Conservation (phyloP, 2,113 vertebrate genomes). For the Cricetomys ansorgei region DNA sequence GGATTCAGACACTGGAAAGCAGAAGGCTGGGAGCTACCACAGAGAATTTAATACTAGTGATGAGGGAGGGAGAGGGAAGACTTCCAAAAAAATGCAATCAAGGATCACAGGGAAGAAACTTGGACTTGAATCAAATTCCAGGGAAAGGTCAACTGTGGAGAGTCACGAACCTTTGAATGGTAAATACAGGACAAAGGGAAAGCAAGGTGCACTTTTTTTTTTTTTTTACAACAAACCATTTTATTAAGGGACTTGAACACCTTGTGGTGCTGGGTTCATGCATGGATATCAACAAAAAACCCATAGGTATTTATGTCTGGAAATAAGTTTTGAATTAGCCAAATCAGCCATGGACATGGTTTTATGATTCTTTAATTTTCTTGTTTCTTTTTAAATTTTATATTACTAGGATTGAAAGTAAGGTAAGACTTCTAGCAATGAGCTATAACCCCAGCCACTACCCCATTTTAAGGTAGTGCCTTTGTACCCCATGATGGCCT, state of each 20-base stretch:
- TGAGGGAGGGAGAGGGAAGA: neutral
- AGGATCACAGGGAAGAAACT: neutral
- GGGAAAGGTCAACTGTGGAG: neutral
- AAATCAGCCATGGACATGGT: rapidly evolving
- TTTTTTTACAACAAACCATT: neutral
- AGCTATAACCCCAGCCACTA: neutral
- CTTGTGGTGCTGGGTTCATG: too few species aligned
- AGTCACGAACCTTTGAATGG: neutral
- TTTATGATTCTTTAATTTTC: neutral
- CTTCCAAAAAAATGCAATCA: neutral
- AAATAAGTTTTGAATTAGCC: neutral
- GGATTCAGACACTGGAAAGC: too few species aligned
- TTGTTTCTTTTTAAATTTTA: neutral
- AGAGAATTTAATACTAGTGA: rapidly evolving
- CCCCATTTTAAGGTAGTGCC: neutral
- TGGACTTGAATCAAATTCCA: too few species aligned
- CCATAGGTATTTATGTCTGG: neutral
- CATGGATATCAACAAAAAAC: too few species aligned
- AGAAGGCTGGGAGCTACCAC: rapidly evolving
- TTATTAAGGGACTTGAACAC: neutral
- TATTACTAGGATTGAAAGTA: neutral
- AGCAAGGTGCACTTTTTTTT: rapidly evolving
- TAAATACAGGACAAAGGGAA: neutral
- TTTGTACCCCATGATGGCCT: neutral
- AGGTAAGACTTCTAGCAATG: neutral